phyloP scores from a whole-genome alignment of 1,140 invertebrate genomes.

The Bombus cullumanus region DNA sequence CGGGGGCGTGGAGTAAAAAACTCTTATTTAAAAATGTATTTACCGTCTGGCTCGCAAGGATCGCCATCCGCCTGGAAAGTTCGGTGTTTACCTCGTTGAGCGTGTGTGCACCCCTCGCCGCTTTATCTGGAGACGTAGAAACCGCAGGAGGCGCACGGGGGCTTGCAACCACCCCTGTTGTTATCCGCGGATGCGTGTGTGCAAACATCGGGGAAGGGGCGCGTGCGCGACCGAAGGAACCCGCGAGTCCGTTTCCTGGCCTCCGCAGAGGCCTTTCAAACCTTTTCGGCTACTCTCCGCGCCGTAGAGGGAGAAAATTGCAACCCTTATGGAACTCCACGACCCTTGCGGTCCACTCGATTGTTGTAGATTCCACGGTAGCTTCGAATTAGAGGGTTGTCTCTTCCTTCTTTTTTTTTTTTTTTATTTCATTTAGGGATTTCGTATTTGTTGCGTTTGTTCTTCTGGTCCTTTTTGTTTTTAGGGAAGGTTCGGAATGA shows the following conservation, averaged over 20 bases:
- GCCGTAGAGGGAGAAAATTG: constrained; percentile 44
- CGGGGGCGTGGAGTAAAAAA: constrained; percentile 73
- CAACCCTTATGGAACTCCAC: constrained; percentile 59
- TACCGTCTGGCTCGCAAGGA: constrained; percentile 78
- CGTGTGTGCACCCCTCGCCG: constrained; percentile 43
- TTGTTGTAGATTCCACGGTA: constrained; percentile 42
- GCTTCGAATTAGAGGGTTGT: constrained; percentile 36
- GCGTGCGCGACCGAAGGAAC: constrained; percentile 50
- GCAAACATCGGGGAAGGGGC: constrained; percentile 42
- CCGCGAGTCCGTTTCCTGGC: constrained; percentile 61
- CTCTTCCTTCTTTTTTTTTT: neutral
- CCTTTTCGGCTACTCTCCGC: constrained; percentile 51
- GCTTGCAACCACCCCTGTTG: constrained; percentile 39
- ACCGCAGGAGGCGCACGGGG: constrained; percentile 46
- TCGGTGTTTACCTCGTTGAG: constrained; percentile 66
- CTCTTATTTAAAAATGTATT: constrained; percentile 83
- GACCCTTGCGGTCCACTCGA: constrained; percentile 48
- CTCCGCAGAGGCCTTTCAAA: constrained; percentile 62
- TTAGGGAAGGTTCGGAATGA: neutral
- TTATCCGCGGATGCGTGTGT: constrained; percentile 57
- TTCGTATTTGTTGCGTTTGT: neutral
- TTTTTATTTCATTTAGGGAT: neutral
- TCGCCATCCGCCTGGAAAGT: constrained; percentile 74
- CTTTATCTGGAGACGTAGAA: constrained; percentile 69
- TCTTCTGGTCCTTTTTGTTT: neutral